Conservation (phyloP, 35 echinoderm and acorn worm genomes). For the Amphiura filiformis region DNA sequence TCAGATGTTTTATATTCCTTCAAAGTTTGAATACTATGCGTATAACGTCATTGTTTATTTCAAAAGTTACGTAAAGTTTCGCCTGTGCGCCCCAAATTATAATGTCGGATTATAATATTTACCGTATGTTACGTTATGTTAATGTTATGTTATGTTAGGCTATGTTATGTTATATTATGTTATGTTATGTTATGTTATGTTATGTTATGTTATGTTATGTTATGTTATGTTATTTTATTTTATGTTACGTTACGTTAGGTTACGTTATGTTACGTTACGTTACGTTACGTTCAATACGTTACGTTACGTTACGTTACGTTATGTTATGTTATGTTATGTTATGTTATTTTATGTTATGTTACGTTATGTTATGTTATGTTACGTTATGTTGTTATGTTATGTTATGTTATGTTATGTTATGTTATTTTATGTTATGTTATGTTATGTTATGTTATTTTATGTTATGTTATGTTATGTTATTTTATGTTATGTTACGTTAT, state of each 20-base stretch:
- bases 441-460: slow-evolving; percentile 1
- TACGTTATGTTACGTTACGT: background rate
- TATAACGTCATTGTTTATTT: too few species aligned
- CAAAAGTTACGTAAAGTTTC: too few species aligned
- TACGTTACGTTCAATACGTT: background rate
- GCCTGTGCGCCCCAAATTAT: too few species aligned
- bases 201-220: background rate
- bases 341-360: slow-evolving; percentile 19
- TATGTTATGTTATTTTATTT: slow-evolving; percentile 6
- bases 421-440: slow-evolving; percentile 15
- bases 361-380: slow-evolving; percentile 16
- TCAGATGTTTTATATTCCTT: too few species aligned
- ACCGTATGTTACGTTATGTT: background rate
- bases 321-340: slow-evolving; percentile 30
- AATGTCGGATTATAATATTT: background rate
- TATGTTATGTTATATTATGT: background rate
- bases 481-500: background rate
- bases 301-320: slow-evolving; percentile 16
- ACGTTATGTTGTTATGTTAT: slow-evolving; percentile 15
- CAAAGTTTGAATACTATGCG: too few species aligned
- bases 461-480: slow-evolving; percentile 19
- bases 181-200: slow-evolving; percentile 14
- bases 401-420: background rate
- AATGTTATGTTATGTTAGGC: slow-evolving; percentile 8
- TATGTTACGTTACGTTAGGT: background rate